Evolutionary conservation across 2,888 invertebrate species (phyloP).

Genomic region (Aplocera efformata): DNA sequence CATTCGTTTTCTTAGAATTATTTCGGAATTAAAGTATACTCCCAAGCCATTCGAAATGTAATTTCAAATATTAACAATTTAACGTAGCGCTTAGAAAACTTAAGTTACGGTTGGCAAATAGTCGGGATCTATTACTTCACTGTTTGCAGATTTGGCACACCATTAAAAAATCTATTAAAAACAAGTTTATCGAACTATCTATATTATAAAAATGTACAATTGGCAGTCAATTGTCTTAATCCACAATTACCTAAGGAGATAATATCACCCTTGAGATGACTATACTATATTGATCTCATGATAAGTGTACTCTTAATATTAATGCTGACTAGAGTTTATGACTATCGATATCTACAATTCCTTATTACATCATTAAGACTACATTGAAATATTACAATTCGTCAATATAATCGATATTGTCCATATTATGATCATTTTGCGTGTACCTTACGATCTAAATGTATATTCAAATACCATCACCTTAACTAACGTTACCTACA

Average conservation of each 20-base stretch:
- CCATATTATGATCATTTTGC: conserved; percentile 75
- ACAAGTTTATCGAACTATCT: conserved; percentile 70
- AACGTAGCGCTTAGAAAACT: conserved; percentile 43
- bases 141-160: conserved; percentile 66
- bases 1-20: conserved; percentile 57
- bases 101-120: conserved; percentile 41
- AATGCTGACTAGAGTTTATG: conserved; percentile 52
- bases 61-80: conserved; percentile 26
- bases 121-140: conserved; percentile 38
- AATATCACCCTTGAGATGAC: conserved; percentile 66
- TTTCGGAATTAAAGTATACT: conserved; percentile 33
- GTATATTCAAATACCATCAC: conserved; percentile 62
- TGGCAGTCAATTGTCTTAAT: conserved; percentile 76
- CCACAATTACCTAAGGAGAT: conserved; percentile 65
- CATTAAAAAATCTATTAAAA: conserved; percentile 68
- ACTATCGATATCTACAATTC: conserved; percentile 69
- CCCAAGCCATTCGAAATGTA: conserved; percentile 32
- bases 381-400: conserved; percentile 64
- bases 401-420: conserved; percentile 76
- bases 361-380: conserved; percentile 57
- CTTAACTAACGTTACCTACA: conserved; percentile 56
- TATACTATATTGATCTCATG: conserved; percentile 62
- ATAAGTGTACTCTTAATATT: conserved; percentile 52
- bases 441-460: conserved; percentile 76
- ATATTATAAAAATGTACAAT: conserved; percentile 76